These are phyloP conservation scores for Philantomba maxwellii DNA, from an alignment of 2,113 vertebrate species.

Conservation along the genomic window DNA sequence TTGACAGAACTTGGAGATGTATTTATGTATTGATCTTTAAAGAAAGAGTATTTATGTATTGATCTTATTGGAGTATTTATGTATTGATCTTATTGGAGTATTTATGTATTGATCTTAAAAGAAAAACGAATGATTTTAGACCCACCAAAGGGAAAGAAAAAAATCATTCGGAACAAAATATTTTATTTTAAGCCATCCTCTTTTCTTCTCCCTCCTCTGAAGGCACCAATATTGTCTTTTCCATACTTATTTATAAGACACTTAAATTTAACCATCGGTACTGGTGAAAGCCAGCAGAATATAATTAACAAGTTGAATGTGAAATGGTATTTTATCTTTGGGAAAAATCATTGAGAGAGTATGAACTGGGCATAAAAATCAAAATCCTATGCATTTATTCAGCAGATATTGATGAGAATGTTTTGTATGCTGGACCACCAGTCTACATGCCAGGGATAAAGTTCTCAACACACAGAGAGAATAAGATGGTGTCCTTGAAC, in stretches of 20 bases:
- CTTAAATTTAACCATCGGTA: not conserved
- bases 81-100: not conserved
- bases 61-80: slow-evolving; percentile 12
- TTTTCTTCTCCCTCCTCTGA: not conserved
- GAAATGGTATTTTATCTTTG: not conserved
- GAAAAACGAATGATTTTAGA: not conserved
- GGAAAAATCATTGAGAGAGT: not conserved
- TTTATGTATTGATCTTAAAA: slow-evolving; percentile 5
- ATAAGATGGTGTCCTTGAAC: not conserved
- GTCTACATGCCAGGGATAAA: not conserved
- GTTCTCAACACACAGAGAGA: not conserved
- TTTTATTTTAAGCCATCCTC: not conserved
- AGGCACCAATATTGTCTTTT: not conserved
- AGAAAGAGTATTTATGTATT: not conserved
- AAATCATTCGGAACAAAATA: not conserved
- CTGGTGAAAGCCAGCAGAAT: not conserved
- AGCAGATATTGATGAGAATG: not conserved
- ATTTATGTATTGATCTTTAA: not conserved
- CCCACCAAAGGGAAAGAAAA: not conserved
- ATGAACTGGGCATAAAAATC: not conserved
- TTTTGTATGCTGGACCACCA: not conserved
- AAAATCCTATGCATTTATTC: not conserved
- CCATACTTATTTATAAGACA: not conserved
- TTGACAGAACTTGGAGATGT: not conserved
- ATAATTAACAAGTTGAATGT: not conserved